Conservation (phyloP, 2,888 invertebrate genomes). For the Tetranychus truncatus region DNA sequence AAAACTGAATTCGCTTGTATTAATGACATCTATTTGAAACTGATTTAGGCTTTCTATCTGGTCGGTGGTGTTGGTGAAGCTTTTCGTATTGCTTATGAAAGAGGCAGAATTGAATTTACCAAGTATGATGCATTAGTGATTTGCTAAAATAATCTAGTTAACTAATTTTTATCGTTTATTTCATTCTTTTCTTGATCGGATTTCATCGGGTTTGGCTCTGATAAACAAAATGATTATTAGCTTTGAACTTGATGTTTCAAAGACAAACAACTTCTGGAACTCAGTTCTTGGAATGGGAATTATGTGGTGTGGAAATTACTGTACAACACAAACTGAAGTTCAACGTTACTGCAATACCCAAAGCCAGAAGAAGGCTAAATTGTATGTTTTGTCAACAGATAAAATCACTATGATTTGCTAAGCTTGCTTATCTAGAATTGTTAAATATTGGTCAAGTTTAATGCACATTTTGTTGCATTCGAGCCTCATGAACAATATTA, state of each 20-base stretch:
- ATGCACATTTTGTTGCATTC: too few species aligned
- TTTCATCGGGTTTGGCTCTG: too few species aligned
- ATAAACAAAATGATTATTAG: background rate
- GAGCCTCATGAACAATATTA: too few species aligned
- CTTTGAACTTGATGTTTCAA: slow-evolving; percentile 19
- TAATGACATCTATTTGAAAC: background rate
- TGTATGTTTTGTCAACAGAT: slow-evolving; percentile 17
- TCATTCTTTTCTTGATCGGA: too few species aligned
- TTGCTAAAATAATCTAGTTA: background rate
- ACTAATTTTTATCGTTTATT: background rate
- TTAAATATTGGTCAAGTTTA: background rate
- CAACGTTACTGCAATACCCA: slow-evolving; percentile 67
- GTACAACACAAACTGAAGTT: slow-evolving; percentile 72
- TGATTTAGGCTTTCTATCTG: slow-evolving; percentile 20
- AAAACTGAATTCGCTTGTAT: background rate
- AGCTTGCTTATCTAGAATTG: background rate
- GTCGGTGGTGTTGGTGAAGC: slow-evolving; percentile 34
- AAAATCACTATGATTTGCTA: background rate
- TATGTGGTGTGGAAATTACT: slow-evolving; percentile 70
- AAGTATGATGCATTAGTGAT: slow-evolving; percentile 16
- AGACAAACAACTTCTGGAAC: slow-evolving; percentile 22
- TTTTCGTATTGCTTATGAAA: slow-evolving; percentile 46
- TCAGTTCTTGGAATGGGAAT: slow-evolving; percentile 39
- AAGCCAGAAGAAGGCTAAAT: slow-evolving; percentile 45
- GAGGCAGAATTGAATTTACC: slow-evolving; percentile 40